Evolutionary conservation across 2,113 vertebrate species (phyloP).

Genomic region (Pleuronectes platessa): DNA sequence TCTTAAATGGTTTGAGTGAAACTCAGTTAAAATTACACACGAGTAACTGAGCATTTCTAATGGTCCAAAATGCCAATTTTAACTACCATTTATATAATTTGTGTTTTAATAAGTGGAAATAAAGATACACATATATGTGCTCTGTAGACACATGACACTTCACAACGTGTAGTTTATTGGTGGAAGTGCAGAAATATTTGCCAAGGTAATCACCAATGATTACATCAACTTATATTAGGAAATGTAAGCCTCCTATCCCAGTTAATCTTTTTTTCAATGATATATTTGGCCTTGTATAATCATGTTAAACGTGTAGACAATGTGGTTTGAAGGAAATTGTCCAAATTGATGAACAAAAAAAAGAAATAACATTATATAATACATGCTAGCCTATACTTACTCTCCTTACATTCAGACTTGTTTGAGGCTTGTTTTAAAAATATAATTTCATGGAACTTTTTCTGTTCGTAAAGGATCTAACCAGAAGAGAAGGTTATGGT

Average conservation of each 20-base stretch:
- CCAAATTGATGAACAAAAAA: no score
- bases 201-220: neutral
- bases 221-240: neutral
- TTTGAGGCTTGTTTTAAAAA: no score
- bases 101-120: neutral
- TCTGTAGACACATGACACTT: neutral
- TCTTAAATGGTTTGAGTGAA: neutral
- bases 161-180: neutral
- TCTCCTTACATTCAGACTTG: no score
- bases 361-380: no score
- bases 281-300: no score
- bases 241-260: neutral
- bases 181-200: neutral
- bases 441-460: no score
- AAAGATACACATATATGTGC: neutral
- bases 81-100: neutral
- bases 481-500: no score
- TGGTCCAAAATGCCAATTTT: neutral
- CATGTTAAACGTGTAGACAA: no score
- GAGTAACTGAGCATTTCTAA: neutral
- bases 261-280: neutral
- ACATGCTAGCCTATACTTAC: no score
- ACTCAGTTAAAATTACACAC: neutral
- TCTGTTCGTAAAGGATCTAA: no score
- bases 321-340: no score